These are phyloP conservation scores for Nesidiocoris tenuis DNA, from an alignment of 2,888 invertebrate species.

Conservation along the genomic window DNA sequence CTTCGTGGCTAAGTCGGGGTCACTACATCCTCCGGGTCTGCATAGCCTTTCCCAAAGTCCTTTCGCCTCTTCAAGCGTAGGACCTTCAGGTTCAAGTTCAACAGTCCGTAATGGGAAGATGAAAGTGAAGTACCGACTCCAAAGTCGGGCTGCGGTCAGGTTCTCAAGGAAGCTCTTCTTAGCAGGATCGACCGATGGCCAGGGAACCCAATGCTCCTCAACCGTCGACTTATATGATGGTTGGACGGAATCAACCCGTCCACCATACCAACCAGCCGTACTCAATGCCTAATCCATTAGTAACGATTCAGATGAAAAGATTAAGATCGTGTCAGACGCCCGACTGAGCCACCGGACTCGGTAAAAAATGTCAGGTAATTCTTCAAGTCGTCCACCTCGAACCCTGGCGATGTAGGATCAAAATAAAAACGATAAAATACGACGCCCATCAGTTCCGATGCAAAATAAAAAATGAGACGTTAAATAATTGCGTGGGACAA, in stretches of 20 bases:
- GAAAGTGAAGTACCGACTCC: constrained; percentile 15
- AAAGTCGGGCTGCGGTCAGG: neutral
- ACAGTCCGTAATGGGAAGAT: constrained; percentile 17
- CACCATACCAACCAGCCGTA: neutral
- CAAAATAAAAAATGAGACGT: too few relatives aligned
- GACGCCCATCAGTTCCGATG: too few relatives aligned
- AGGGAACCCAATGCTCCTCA: neutral
- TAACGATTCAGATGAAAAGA: constrained; percentile 36
- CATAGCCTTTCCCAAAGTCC: neutral
- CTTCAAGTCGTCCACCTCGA: constrained; percentile 9
- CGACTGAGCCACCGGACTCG: constrained; percentile 8
- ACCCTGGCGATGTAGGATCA: constrained; percentile 16
- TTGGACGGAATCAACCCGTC: neutral
- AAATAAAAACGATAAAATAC: neutral
- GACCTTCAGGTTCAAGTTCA: constrained; percentile 4
- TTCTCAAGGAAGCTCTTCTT: neutral
- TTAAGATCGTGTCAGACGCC: constrained; percentile 32
- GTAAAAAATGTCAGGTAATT: constrained; percentile 28
- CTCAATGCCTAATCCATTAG: constrained; percentile 34
- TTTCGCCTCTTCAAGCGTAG: neutral
- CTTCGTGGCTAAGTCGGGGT: neutral
- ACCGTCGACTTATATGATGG: neutral
- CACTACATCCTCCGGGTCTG: neutral
- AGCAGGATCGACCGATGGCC: too few relatives aligned
- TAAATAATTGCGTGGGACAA: too few relatives aligned